Evolutionary conservation across 2,113 vertebrate genomes (phyloP), one percentile per base, ranked within the genome.

Genomic region (Myotis lucifugus): DNA sequence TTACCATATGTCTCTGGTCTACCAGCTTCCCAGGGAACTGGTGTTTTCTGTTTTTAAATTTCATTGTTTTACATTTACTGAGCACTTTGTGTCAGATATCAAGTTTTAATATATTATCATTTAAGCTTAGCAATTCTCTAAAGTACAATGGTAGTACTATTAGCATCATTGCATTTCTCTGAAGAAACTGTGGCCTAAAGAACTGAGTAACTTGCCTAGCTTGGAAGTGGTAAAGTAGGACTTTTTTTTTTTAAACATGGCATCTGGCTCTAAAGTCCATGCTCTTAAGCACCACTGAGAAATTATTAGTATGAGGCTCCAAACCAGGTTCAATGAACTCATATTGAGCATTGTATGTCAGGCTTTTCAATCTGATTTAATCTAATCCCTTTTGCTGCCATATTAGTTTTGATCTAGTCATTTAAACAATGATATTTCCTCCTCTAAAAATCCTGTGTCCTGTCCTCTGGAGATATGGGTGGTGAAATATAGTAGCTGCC

Each of bases 341-440:
- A 61, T 67, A 54, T 1, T 70, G 6, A 88, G 3, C 25, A 88
- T 81, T 29, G 8, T 46, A 9, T 79, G 13, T 18, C 40, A 29
- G 32, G 48, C 19, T 72, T 88, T 90, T 17, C 64, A 21, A 59
- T 70, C 54, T 79, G 46, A 29, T 83, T 50, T 95, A 69, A 76
- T n/a, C 10, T 23, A 77, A 81, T 88, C 54, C n/a, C 27, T 82
- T 64, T 50, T 93, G 74, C 78, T 87, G 48, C 56, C 64, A 13
- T 40, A 50, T 37, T 42, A 56, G 17, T 95, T 74, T 61, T 77
- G 37, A 83, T 14, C 56, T 66, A 66, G 25, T 78, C 14, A 81
- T 37, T 81, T 81, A 89, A 89, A 92, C 32, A 76, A 5, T 59
- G 54, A 29, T 88, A 88, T 61, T 88, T 79, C 56, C n/a, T 92